phyloP scores from a whole-genome alignment of 2,888 invertebrate genomes.

The Globia sparganii region DNA sequence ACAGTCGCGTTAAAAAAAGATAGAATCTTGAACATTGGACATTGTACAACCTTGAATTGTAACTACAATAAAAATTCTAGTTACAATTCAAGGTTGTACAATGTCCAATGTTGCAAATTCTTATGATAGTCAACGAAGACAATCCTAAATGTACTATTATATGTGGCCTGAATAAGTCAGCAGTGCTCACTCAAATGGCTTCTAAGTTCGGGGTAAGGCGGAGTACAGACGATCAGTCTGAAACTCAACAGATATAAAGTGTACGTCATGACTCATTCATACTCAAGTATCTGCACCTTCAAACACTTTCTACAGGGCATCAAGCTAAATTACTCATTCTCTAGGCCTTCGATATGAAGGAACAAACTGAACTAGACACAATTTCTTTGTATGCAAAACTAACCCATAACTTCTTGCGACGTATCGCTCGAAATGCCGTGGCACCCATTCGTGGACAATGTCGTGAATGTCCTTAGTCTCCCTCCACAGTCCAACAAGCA shows the following conservation, averaged over 20 bases:
- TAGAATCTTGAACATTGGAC: slow-evolving; percentile 16
- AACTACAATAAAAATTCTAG: no score
- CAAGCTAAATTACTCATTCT: slow-evolving; percentile 17
- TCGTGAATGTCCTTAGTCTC: slow-evolving; percentile 62
- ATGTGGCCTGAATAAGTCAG: background rate
- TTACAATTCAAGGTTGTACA: slow-evolving; percentile 50
- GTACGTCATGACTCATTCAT: background rate
- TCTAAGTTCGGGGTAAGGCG: background rate
- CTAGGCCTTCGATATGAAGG: background rate
- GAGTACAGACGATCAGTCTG: background rate
- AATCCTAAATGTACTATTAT: background rate
- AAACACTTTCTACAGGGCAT: slow-evolving; percentile 11
- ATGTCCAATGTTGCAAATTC: slow-evolving; percentile 9
- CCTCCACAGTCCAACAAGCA: slow-evolving; percentile 78
- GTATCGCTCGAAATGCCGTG: slow-evolving; percentile 53
- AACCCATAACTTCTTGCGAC: slow-evolving; percentile 60
- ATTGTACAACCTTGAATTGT: no score
- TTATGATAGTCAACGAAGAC: background rate
- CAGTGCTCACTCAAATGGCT: background rate
- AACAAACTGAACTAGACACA: slow-evolving; percentile 16
- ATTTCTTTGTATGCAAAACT: slow-evolving; percentile 40
- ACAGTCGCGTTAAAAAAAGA: slow-evolving; percentile 12
- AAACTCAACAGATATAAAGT: background rate
- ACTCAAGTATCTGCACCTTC: background rate
- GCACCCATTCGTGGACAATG: slow-evolving; percentile 64